A percentile compares a stretch with the other conserved stretches of the same genome.
Conservation (phyloP, 2,113 vertebrate species). For the Amphiprion percula region DNA sequence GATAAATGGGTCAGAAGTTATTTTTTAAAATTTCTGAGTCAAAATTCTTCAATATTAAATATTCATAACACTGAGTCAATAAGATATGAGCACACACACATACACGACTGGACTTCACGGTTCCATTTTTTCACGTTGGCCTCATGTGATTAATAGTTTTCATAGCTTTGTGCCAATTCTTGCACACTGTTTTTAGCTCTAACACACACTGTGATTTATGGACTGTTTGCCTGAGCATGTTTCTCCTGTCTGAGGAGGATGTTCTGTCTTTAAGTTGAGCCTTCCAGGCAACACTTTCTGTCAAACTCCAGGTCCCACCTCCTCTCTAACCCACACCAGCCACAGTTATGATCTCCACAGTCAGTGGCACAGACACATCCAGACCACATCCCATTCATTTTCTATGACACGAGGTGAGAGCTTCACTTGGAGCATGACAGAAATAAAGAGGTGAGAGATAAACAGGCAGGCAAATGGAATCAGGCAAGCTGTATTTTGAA, state of each 20-base stretch:
- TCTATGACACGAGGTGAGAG: too few species aligned
- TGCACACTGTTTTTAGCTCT: constrained; percentile 49
- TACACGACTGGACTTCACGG: constrained; percentile 3
- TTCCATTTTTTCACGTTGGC: constrained; percentile 11
- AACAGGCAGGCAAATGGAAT: too few species aligned
- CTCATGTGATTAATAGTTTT: constrained; percentile 59
- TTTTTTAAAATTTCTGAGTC: constrained; percentile 4
- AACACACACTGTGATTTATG: constrained; percentile 29
- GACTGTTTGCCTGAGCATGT: neutral
- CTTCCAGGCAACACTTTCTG: constrained; percentile 9
- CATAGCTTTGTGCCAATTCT: constrained; percentile 60
- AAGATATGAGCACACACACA: neutral
- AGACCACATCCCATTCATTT: too few species aligned
- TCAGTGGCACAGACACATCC: too few species aligned
- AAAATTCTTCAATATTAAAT: neutral
- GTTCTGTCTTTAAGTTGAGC: neutral
- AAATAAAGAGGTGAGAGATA: too few species aligned
- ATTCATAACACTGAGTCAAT: neutral
- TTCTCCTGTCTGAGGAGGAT: neutral
- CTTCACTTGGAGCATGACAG: too few species aligned
- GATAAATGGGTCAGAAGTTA: neutral
- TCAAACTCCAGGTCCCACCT: neutral
- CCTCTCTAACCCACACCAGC: neutral
- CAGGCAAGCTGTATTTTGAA: too few species aligned
- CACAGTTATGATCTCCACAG: too few species aligned